phyloP scores from a whole-genome alignment of 2,797 vertebrate genomes.

The Tapera naevia region DNA sequence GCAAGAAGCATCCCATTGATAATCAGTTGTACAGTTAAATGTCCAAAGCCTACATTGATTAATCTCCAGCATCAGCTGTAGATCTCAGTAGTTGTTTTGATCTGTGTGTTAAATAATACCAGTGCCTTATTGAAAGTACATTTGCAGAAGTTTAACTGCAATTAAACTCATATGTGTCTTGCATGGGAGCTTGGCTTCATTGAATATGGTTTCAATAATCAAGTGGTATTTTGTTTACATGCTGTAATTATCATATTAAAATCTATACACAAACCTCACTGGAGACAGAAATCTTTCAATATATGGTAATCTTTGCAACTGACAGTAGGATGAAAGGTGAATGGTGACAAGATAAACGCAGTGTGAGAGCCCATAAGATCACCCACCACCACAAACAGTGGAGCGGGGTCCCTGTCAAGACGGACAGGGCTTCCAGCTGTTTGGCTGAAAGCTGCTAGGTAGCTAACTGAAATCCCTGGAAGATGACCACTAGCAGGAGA shows the following conservation, averaged over 20 bases:
- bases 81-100: slow-evolving; percentile 46
- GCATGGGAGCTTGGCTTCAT: slow-evolving; percentile 13
- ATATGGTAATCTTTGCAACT: background rate
- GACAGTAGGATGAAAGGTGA: background rate
- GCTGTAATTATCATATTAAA: slow-evolving; percentile 39
- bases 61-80: background rate
- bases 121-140: background rate
- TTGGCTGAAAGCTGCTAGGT: background rate
- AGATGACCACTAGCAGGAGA: background rate
- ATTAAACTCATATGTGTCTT: slow-evolving; percentile 52
- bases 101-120: background rate
- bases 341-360: background rate
- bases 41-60: background rate
- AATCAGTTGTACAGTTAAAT: background rate
- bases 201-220: slow-evolving; percentile 59
- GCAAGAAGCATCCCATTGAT: accelerated
- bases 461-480: background rate
- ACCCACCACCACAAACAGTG: background rate
- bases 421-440: background rate
- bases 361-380: background rate
- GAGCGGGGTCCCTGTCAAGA: background rate
- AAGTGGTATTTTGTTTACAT: slow-evolving; percentile 61
- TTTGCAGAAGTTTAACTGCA: slow-evolving; percentile 35
- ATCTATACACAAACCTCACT: slow-evolving; percentile 17
- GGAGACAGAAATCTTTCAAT: background rate